Base-by-base conservation (phyloP, 1,140 invertebrate genomes). In the Leptinotarsa texana region DNA sequence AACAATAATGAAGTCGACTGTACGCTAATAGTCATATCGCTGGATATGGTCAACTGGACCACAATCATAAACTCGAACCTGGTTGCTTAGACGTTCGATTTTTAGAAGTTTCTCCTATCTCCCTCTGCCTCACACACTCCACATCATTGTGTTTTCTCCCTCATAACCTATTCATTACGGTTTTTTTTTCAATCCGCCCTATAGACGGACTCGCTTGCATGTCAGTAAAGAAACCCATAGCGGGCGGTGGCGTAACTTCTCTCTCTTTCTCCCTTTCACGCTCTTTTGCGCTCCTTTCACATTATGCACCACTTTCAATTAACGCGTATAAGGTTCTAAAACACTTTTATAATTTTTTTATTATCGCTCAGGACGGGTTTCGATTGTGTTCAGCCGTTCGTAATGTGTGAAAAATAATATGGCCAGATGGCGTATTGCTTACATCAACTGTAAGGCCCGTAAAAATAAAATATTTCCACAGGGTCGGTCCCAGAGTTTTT, bases 381-480 rank as follows among this genome's bases (percentile, higher is more conserved):
- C 63, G 71, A 73, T 73, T 73, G 63, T 73, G 47, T 73, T 63
- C 71, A 73, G 18, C 51, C 71, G 71, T 63, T 62, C 47, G 71
- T 73, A 65, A 73, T 73, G 71, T 73, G 71, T 73, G 71, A 73
- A 73, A 73, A 73, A 73, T 73, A 73, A 73, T 73, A 73, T 65
- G 63, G 71, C 71, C 71, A 73, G 71, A 73, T 73, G 71, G 71
- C 71, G 71, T 73, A 73, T 73, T 73, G 62, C 71, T 73, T 73
- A 65, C 71, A 73, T 61, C 61, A 49, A 69, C 68, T 48, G 11
- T 47, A 51, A 69, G 33, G 48, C 68, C 68, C 48, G 48, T 69
- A 24, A 69, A 69, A 48, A 51, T 65, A 65, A 65, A 33, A 11
- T 5, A 24, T 33, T 65, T 22, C 63, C 11, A 13, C 63, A 65